Evolutionary conservation across 2,888 invertebrate species (phyloP).

Genomic region (Leptogaster cylindrica): DNA sequence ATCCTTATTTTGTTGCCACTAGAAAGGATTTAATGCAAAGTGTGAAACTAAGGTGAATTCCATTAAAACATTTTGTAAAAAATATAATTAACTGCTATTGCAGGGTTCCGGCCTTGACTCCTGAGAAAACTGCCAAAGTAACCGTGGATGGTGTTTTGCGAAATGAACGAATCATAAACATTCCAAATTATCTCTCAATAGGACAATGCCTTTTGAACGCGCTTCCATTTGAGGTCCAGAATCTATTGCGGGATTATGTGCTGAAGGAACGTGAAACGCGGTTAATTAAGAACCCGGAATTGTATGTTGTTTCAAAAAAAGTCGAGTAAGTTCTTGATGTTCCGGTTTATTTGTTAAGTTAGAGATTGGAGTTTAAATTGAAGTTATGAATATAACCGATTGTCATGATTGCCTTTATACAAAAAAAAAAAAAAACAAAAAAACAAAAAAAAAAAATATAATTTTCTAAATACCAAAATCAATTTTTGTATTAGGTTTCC

Average conservation of each 20-base stretch:
- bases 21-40: conserved; percentile 58
- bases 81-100: not conserved
- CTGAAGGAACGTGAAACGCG: conserved; percentile 44
- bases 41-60: conserved; percentile 49
- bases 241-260: conserved; percentile 45
- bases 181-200: conserved; percentile 43
- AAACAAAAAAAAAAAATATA: too few relatives aligned
- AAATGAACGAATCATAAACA: conserved; percentile 43
- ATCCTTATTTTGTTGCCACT: conserved; percentile 62
- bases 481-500: too few relatives aligned
- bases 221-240: conserved; percentile 43
- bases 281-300: conserved; percentile 43
- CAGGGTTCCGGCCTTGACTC: conserved; percentile 48
- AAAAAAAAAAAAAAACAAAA: too few relatives aligned
- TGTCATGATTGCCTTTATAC: too few relatives aligned
- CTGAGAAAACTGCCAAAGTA: conserved; percentile 44
- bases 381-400: too few relatives aligned
- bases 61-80: not conserved
- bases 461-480: too few relatives aligned
- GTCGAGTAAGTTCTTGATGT: too few relatives aligned
- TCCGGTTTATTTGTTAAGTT: too few relatives aligned
- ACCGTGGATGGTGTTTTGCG: conserved; percentile 47
- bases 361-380: too few relatives aligned
- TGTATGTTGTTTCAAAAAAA: too few relatives aligned
- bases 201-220: conserved; percentile 27